Base-by-base conservation (phyloP, 2,888 invertebrate genomes). In the Lithophane socia region DNA sequence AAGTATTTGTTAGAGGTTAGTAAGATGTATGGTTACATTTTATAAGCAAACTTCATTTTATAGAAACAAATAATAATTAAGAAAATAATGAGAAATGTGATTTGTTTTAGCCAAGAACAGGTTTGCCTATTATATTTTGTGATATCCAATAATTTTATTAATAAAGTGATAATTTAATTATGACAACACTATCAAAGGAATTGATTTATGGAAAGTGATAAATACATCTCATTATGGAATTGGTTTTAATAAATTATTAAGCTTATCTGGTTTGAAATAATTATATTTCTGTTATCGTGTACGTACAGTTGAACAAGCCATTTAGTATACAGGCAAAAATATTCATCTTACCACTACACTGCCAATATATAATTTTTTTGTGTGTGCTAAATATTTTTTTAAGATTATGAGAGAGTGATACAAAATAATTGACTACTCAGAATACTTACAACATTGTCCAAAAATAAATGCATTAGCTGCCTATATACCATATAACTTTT, bases 41-140 rank as follows among this genome's bases (percentile, higher is more conserved):
- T 68, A 54, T 64, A 47, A 66, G 73, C 54, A 74, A 73, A 69
- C 63, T 70, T 56, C 77, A 82, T 60, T 63, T 64, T 56, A 56
- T 44, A 77, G 66, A 66, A 71, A 52, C 49, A 64, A 80, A 74
- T 77, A 76, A 79, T 80, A 75, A 73, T 67, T 80, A 75, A 67
- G 65, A n/a, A 64, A 74, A 64, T 37, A 66, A 76, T 69, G 64
- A 75, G 56, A 82, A 86, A 82, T 89, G 90, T 92, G 88, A 91
- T 91, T 90, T 88, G 83, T 87, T 87, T 86, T 86, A 89, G 89
- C 79, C 80, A 84, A 86, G 79, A 86, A 79, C 83, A 83, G 80
- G 81, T 89, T 90, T 86, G 84, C 81, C 88, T 89, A 87, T 67
- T 82, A 63, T 81, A 90, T 87, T 90, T 92, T 94, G 95, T 95